Base-by-base conservation (phyloP, 1,140 invertebrate genomes). In the Oscheius sp. region DNA sequence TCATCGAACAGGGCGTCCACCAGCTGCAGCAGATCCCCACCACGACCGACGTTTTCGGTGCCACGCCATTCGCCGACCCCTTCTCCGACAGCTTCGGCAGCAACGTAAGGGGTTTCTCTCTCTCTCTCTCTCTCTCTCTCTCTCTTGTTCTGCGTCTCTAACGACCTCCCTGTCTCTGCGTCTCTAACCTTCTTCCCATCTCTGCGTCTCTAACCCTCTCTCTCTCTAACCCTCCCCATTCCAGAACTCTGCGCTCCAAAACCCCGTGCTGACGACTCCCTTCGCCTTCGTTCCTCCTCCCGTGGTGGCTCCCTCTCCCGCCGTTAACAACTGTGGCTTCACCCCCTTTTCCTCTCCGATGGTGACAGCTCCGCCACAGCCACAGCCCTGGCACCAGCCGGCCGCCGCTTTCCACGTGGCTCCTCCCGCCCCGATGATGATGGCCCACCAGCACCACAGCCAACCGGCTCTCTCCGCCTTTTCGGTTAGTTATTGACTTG, bases 1-100 rank as follows among this genome's bases (percentile, higher is more conserved):
- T 91, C 62, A 88, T 97, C 77, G 90, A 95, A 84, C 89, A 93
- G 81, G 84, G 84, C 26, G 84, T 86, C 42, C 75, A 86, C 59
- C 85, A 86, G 75, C 82, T 86, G 49, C 78, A 82, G 10, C 73
- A 77, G n/a, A 79, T 79, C 28, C 72, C 79, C 2, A 52, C 69
- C 58, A 34, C 73, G 73, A 46, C 77, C n/a, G 77, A 69, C 55
- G 59, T 49, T n/a, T 74, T 75, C 18, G 70, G 36, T 42, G 74
- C 75, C 35, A 74, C 82, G 65, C 79, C 83, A 10, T 85, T 82
- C 72, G 78, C 78, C 20, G 75, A 78, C 72, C 74, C 79, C 15
- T 76, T 73, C 64, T 52, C 61, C 26, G 63, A 74, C n/a, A 63
- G 72, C 28, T 71, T 46, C 49, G 58, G 23, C n/a, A 64, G 13